phyloP scores from a whole-genome alignment of 2,888 invertebrate species.

The Andrena minutula region DNA sequence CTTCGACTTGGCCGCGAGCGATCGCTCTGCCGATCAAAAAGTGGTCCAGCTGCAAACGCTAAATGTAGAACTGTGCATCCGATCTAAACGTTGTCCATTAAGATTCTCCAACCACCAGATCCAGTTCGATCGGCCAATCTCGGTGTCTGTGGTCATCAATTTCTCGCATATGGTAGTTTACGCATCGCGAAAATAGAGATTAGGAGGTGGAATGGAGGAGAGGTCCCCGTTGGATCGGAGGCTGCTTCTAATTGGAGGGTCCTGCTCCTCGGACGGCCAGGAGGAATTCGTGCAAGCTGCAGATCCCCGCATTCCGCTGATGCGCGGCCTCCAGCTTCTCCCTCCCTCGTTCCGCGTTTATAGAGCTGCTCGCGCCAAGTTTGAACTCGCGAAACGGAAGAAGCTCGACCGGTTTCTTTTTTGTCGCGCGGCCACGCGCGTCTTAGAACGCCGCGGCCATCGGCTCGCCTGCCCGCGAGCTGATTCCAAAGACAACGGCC shows the following conservation, averaged over 20 bases:
- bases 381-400: conserved; percentile 63
- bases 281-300: conserved; percentile 56
- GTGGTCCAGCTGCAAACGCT: no score
- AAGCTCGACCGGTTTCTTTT: conserved; percentile 66
- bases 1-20: conserved; percentile 34
- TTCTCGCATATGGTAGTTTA: conserved; percentile 37
- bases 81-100: not conserved
- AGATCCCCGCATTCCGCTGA: conserved; percentile 54
- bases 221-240: conserved; percentile 39
- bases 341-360: conserved; percentile 40
- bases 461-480: conserved; percentile 4
- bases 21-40: not conserved
- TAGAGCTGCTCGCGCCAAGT: conserved; percentile 61
- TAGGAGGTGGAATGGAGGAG: conserved; percentile 3
- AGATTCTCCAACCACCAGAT: no score
- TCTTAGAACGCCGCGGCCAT: conserved; percentile 32
- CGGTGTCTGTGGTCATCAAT: conserved; percentile 20
- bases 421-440: conserved; percentile 44
- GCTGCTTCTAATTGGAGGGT: conserved; percentile 51
- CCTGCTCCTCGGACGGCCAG: conserved; percentile 11
- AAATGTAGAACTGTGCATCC: not conserved
- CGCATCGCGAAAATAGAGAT: conserved; percentile 19
- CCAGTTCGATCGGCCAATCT: not conserved
- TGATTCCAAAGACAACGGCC: conserved; percentile 21
- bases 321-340: conserved; percentile 45